Base-by-base conservation (phyloP, 1,140 invertebrate genomes). In the Drosophila eugracilis region DNA sequence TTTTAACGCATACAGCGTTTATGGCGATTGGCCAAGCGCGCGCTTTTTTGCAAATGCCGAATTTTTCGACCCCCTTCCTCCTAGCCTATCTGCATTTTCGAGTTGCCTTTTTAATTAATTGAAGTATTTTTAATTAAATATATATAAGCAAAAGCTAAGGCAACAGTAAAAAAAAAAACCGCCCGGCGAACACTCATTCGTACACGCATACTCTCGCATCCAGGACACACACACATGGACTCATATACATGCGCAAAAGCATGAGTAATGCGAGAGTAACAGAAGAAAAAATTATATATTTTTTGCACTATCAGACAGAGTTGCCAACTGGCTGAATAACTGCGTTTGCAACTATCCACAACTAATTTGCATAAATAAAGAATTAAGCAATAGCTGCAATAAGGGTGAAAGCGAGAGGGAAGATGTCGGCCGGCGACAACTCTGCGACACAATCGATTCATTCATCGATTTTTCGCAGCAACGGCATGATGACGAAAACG, bases 391-490 rank as follows among this genome's bases (percentile, higher is more conserved):
- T 41, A 30, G 14, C 19, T 32, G 19, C 10, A 12, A n/a, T n/a
- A n/a, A n/a, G n/a, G n/a, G n/a, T n/a, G 39, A 41, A 15, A 49
- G 32, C 17, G 41, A 7, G 22, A 36, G 34, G 42, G n/a, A 47
- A 37, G 7, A 14, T 24, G 17, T 6, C 30, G 24, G 45, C 60
- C 41, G 75, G 49, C 32, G 45, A 75, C 52, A 42, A 50, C 52
- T 66, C 57, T 58, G 52, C 60, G 63, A 74, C 77, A 72, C 89
- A 81, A 89, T 91, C 89, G 89, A 89, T 91, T 88, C 89, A 91
- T 91, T 91, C 89, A 91, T 91, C 83, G 89, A 91, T 91, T 91
- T 91, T 91, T 91, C 89, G 74, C 89, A 69, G 63, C 63, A 81
- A 78, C 52, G 78, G 69, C 58, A 47, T 28, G 44, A 26, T 47